phyloP scores from a whole-genome alignment of 1,140 invertebrate genomes.

The Cyclina sinensis region DNA sequence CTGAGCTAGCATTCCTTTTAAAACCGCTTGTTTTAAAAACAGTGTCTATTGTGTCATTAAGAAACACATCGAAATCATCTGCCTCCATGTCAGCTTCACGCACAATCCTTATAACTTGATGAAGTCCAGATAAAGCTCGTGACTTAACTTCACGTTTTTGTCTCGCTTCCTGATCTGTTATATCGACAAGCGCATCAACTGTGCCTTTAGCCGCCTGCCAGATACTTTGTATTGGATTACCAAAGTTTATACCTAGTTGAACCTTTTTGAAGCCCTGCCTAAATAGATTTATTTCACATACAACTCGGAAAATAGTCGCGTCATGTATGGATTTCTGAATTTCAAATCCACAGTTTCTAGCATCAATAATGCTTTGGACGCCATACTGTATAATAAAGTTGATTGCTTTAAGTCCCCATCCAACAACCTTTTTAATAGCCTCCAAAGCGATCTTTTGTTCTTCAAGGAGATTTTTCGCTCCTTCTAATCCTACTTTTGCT shows the following conservation, averaged over 20 bases:
- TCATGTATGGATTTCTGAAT: conserved; percentile 14
- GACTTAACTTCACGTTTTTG: conserved; percentile 24
- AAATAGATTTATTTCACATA: conserved; percentile 40
- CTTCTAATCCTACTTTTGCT: conserved; percentile 33
- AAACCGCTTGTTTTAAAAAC: conserved; percentile 27
- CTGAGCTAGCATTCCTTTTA: background rate
- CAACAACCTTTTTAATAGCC: conserved; percentile 36
- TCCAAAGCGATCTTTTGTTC: conserved; percentile 37
- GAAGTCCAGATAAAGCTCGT: background rate
- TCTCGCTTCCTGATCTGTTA: background rate
- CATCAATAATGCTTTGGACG: conserved; percentile 40
- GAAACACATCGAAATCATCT: conserved; percentile 14
- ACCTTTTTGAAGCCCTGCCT: conserved; percentile 33
- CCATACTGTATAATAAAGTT: conserved; percentile 46
- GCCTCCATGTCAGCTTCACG: background rate
- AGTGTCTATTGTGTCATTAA: conserved; percentile 37
- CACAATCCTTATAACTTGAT: background rate
- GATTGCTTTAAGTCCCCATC: conserved; percentile 23
- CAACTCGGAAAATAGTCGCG: background rate
- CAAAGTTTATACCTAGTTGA: conserved; percentile 28
- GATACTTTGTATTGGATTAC: conserved; percentile 43
- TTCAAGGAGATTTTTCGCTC: conserved; percentile 21
- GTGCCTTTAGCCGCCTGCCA: conserved; percentile 50
- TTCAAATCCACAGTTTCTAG: conserved; percentile 55
- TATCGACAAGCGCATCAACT: conserved; percentile 12